These are phyloP conservation scores for Falcunculus frontatus DNA, from an alignment of 2,113 vertebrate species.

Conservation along the genomic window DNA sequence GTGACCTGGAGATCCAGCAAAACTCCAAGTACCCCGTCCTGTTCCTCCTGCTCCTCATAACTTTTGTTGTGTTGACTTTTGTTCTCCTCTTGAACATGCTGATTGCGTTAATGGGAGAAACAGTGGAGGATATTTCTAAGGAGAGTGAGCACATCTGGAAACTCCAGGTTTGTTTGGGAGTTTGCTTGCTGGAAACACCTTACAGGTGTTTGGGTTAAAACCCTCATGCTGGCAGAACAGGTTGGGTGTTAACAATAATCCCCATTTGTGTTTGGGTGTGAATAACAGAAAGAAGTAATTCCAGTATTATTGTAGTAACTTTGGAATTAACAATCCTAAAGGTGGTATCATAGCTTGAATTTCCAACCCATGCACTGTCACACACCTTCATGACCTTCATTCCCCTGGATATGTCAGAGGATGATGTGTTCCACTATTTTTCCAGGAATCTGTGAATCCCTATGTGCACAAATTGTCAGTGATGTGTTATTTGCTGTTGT, in stretches of 20 bases:
- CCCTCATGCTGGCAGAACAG: background rate
- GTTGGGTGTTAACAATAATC: background rate
- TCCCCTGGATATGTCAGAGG: background rate
- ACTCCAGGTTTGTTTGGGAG: slow-evolving; percentile 70
- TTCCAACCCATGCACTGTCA: background rate
- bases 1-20: slow-evolving; percentile 78
- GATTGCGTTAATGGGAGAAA: slow-evolving; percentile 81
- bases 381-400: background rate
- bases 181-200: background rate
- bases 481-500: background rate
- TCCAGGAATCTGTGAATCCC: background rate
- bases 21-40: slow-evolving; percentile 79
- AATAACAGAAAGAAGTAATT: background rate
- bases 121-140: slow-evolving; percentile 78
- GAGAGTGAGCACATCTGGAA: slow-evolving; percentile 82
- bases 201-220: background rate
- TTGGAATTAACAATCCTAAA: background rate
- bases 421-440: background rate
- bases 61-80: slow-evolving; percentile 77
- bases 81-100: slow-evolving; percentile 82
- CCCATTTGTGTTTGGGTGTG: background rate
- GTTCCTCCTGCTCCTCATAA: slow-evolving; percentile 77
- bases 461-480: background rate
- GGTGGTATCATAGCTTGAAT: background rate
- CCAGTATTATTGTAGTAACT: background rate